phyloP scores from a whole-genome alignment of 2,888 invertebrate genomes.

The Ernsta delagoae region DNA sequence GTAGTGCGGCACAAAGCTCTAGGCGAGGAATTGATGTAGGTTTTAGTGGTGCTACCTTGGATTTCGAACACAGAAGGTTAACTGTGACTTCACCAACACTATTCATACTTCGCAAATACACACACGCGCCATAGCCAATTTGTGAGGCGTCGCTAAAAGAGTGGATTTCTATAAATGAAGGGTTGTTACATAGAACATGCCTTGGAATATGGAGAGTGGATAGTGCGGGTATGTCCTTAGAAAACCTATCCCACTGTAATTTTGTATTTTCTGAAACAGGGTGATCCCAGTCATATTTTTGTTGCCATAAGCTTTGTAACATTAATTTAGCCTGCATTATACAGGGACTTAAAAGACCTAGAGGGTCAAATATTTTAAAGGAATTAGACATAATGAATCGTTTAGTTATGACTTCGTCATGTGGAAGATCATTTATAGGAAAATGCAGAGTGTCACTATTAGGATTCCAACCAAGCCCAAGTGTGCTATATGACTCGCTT shows the following conservation, averaged over 20 bases:
- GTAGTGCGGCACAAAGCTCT: background rate
- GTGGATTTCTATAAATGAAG: background rate
- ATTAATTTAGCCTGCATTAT: conserved; percentile 3
- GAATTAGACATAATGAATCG: background rate
- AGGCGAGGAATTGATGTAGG: background rate
- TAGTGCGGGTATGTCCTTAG: background rate
- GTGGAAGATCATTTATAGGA: background rate
- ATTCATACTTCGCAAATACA: background rate
- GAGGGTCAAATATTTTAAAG: background rate
- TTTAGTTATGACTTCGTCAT: background rate
- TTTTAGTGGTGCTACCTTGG: background rate
- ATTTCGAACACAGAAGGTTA: background rate
- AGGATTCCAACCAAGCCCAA: conserved; percentile 45
- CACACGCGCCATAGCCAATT: background rate
- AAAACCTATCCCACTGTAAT: background rate
- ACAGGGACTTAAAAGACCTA: background rate
- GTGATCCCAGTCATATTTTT: background rate
- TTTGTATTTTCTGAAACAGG: background rate
- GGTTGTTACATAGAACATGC: background rate
- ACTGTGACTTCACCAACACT: background rate
- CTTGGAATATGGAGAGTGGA: background rate
- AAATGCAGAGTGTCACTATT: conserved; percentile 40
- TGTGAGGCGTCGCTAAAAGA: background rate
- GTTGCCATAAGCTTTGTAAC: background rate
- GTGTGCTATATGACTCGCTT: conserved; percentile 44